A percentile compares a stretch with the other conserved stretches of the same genome.
Conservation (phyloP, 23 tunicate species). For the Aplidium turbinatum region DNA sequence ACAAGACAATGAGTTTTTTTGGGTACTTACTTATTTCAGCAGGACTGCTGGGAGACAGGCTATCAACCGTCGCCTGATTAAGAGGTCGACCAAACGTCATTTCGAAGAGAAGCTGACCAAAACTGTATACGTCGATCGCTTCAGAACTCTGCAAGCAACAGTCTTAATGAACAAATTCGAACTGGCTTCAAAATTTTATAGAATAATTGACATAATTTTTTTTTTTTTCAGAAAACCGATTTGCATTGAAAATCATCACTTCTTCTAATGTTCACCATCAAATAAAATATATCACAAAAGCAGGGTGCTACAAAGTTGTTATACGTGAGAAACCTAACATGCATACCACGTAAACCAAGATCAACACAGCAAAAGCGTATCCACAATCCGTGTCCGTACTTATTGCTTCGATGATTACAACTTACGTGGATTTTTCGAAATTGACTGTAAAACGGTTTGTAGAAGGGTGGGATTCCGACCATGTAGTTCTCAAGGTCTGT, state of each 20-base stretch:
- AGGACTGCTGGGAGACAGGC: constrained; percentile 67
- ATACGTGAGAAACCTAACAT: too few species aligned
- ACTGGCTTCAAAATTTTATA: too few species aligned
- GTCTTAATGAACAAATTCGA: too few species aligned
- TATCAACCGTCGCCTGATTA: constrained; percentile 78
- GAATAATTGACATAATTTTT: too few species aligned
- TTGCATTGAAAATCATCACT: too few species aligned
- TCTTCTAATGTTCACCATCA: too few species aligned
- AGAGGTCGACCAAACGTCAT: constrained; percentile 87
- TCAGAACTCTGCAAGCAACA: constrained; percentile 74
- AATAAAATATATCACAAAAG: too few species aligned
- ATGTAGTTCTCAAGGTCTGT: constrained; percentile 86
- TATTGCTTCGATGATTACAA: not conserved
- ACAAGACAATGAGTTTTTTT: too few species aligned
- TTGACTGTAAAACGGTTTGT: constrained; percentile 87
- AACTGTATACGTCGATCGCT: constrained; percentile 89
- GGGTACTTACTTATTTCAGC: constrained; percentile 75
- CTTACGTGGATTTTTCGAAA: constrained; percentile 93
- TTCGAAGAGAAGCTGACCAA: constrained; percentile 90
- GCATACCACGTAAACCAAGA: not conserved
- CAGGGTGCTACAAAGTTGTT: too few species aligned
- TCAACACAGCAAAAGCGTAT: not conserved
- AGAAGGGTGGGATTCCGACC: constrained; percentile 80
- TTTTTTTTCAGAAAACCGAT: too few species aligned
- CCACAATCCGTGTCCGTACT: not conserved